Base-by-base conservation (phyloP, 2,113 vertebrate genomes). In the Nettapus auritus region DNA sequence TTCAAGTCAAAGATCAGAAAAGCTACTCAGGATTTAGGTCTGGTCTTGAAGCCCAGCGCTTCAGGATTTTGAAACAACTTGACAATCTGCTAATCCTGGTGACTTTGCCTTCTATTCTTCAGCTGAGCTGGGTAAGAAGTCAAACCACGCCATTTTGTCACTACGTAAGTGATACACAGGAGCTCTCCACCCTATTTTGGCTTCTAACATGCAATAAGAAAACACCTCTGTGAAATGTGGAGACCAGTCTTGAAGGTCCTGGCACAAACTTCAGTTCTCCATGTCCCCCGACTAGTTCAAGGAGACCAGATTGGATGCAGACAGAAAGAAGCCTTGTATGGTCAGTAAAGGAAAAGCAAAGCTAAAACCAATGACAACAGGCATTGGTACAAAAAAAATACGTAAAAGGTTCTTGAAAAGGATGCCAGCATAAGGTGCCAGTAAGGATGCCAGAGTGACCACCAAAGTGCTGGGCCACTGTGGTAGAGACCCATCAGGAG, bases 401-500 rank as follows among this genome's bases (percentile, higher is more conserved):
- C 2, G 1, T 0, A 48, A 48, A 48, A 48, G 26, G 33, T 12
- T 88, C 79, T 86, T 34, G 59, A 19, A 52, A 73, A 92, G 48
- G 38, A 44, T 63, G 23, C 60, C 25, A n/a, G 9, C 46, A 22
- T 48, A 11, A 11, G 46, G 46, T 48, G 20, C 20, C 46, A 21
- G 20, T 48, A 48, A 48, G 20, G 46, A 20, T 48, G 20, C n/a
- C 50, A 52, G 23, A 52, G 6, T 26, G 40, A 4, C 53, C 26
- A 46, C 23, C 8, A 3, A 11, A 13, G 11, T 23, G 42, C 59
- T 53, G 50, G 18, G 48, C 21, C 29, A 28, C 17, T 44, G 3
- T 0, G 1, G 12, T 6, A 22, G n/a, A 78, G 46, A 74, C 23
- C 23, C 66, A 44, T 1, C 62, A 3, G 3, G 34, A 38, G 20